phyloP scores from a whole-genome alignment of 2,797 vertebrate species.

The Masticophis lateralis region DNA sequence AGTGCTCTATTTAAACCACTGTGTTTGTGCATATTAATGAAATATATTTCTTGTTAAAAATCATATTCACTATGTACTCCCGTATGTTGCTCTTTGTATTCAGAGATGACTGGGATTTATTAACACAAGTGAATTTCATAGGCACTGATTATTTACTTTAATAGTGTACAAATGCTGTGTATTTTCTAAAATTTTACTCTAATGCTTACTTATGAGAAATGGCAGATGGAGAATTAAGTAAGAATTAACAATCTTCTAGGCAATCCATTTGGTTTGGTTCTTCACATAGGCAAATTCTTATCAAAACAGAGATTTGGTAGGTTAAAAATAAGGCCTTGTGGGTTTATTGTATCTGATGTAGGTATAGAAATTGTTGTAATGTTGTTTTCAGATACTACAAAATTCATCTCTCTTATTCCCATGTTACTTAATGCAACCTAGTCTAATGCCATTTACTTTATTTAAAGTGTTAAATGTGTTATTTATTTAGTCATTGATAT shows the following conservation, averaged over 20 bases:
- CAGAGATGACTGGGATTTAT: neutral
- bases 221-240: neutral
- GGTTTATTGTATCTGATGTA: neutral
- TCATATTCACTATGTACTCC: neutral
- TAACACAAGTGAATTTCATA: neutral
- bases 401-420: neutral
- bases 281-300: neutral
- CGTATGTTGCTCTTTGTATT: neutral
- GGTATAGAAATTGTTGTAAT: neutral
- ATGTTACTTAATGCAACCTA: neutral
- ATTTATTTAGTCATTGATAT: neutral
- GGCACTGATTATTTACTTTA: neutral
- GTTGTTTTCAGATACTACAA: neutral
- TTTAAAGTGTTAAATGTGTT: neutral
- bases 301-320: neutral
- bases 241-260: neutral
- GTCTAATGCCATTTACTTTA: neutral
- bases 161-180: neutral
- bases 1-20: neutral
- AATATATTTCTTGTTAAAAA: neutral
- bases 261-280: neutral
- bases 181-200: neutral
- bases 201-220: neutral
- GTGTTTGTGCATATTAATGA: neutral
- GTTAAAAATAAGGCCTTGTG: neutral